A percentile compares a stretch with the other conserved stretches of the same genome.
phyloP scores from a whole-genome alignment of 2,797 vertebrate genomes.

The Sciurus carolinensis region DNA sequence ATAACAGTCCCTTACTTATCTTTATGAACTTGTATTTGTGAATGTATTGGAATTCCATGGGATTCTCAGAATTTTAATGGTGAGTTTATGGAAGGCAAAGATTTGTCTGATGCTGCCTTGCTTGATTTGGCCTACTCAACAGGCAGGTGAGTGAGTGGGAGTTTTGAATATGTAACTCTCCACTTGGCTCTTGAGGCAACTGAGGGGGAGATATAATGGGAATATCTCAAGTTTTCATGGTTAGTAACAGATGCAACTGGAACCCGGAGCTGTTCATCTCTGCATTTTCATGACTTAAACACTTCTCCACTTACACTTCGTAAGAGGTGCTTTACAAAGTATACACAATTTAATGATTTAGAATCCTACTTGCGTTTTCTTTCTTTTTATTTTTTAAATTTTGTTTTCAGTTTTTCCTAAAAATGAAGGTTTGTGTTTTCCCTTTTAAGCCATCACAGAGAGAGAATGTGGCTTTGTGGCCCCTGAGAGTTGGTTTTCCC shows the following conservation, averaged over 20 bases:
- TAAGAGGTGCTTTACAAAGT: neutral
- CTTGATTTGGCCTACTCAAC: neutral
- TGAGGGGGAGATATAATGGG: no score
- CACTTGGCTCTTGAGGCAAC: neutral
- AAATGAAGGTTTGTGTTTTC: slow-evolving; percentile 10
- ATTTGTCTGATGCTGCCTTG: neutral
- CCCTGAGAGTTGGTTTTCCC: slow-evolving; percentile 35
- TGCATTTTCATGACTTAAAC: neutral
- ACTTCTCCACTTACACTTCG: neutral
- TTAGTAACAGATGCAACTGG: neutral
- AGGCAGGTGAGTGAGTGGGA: neutral
- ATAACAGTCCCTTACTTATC: neutral
- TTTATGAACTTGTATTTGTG: neutral
- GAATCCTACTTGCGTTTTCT: neutral
- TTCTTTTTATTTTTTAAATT: neutral
- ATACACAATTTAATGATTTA: neutral
- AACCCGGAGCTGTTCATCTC: neutral
- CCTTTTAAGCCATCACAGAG: neutral
- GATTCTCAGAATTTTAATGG: slow-evolving; percentile 2
- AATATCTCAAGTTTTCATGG: neutral
- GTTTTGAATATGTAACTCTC: neutral
- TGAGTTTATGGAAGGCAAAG: neutral
- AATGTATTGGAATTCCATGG: neutral
- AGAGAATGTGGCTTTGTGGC: neutral
- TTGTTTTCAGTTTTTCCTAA: neutral